phyloP scores from a whole-genome alignment of 2,113 vertebrate genomes.

The Apodemus speciosus region DNA sequence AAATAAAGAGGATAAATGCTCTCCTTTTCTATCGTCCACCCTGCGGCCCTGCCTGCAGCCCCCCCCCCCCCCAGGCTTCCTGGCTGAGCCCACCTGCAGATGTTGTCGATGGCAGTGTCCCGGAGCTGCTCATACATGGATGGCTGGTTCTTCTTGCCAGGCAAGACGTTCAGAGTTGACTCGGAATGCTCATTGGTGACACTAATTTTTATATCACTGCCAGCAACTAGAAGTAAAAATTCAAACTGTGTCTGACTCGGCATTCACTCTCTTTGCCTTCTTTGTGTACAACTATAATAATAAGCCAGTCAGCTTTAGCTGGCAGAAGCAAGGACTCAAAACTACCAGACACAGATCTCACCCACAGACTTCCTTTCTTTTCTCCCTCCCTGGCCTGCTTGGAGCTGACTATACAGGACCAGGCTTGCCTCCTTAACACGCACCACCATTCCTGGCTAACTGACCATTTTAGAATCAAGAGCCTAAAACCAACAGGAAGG shows the following conservation, averaged over 20 bases:
- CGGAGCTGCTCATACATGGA: constrained; percentile 98
- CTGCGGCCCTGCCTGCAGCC: not conserved
- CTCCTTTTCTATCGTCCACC: not conserved
- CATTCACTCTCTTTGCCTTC: not conserved
- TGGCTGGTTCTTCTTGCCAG: constrained; percentile 92
- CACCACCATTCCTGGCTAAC: not conserved
- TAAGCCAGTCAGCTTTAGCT: not conserved
- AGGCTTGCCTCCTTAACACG: not conserved
- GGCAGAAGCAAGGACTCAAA: constrained; percentile 20
- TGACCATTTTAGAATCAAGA: not conserved
- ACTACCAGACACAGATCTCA: not conserved
- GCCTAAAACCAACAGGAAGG: not conserved
- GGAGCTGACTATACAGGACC: not conserved
- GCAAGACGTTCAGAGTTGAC: constrained; percentile 90
- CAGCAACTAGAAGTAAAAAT: constrained; percentile 82
- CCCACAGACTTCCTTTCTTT: not conserved
- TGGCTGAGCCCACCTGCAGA: constrained; percentile 90
- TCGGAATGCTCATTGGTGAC: constrained; percentile 95
- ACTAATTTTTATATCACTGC: constrained; percentile 95
- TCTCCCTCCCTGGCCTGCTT: not conserved
- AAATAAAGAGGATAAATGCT: not conserved
- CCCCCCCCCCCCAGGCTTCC: not conserved
- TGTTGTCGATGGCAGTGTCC: constrained; percentile 97
- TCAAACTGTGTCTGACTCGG: constrained; percentile 5
- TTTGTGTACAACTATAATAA: not conserved